Evolutionary conservation across 2,888 invertebrate genomes (phyloP).

Genomic region (Limnephilus lunatus): DNA sequence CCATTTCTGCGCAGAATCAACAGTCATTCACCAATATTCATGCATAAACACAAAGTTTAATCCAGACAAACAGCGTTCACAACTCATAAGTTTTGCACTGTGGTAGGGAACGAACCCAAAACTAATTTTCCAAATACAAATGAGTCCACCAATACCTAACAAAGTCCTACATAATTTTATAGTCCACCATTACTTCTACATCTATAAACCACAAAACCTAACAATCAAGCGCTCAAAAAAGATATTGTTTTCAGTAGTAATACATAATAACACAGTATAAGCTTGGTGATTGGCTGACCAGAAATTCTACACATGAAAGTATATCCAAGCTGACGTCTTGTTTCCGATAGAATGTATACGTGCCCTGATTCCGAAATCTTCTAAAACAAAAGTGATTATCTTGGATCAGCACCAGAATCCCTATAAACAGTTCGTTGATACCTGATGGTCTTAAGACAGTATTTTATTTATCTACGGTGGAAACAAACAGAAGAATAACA

Average conservation of each 20-base stretch:
- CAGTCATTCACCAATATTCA: background rate
- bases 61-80: background rate
- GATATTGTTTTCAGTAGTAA: background rate
- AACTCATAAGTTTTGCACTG: background rate
- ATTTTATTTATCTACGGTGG: background rate
- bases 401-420: slow-evolving; percentile 30
- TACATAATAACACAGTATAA: background rate
- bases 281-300: background rate
- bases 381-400: slow-evolving; percentile 36
- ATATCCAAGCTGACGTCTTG: background rate
- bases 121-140: background rate
- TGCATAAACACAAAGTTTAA: background rate
- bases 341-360: slow-evolving; percentile 17
- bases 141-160: background rate
- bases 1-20: too few species aligned
- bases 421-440: slow-evolving; percentile 6
- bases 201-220: background rate
- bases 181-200: too few species aligned
- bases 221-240: background rate
- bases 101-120: background rate
- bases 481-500: background rate
- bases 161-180: too few species aligned
- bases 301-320: slow-evolving; percentile 4
- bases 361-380: slow-evolving; percentile 13
- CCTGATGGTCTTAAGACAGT: background rate